Percentiles rank a stretch among this genome's conserved stretches.
phyloP scores from a whole-genome alignment of 2,113 vertebrate genomes.

The Triplophysa dalaica region DNA sequence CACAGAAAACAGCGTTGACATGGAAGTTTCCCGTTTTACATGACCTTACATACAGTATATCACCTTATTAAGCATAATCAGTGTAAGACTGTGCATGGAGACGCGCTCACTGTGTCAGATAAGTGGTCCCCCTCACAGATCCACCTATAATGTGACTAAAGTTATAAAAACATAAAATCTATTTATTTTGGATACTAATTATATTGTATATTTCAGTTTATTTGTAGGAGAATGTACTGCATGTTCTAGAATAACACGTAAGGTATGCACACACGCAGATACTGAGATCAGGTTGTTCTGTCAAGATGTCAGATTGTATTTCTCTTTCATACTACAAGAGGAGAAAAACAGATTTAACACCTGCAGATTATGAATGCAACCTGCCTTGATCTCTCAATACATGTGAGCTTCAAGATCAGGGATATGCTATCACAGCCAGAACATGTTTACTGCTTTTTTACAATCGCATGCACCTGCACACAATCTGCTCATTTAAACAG shows the following conservation, averaged over 20 bases:
- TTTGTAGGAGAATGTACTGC: neutral
- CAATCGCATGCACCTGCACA: neutral
- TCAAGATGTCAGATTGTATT: neutral
- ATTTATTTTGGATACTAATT: neutral
- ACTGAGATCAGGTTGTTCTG: neutral
- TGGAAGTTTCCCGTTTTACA: too few relatives aligned
- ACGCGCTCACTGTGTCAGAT: too few relatives aligned
- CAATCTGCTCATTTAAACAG: slow-evolving; percentile 3
- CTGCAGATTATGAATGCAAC: slow-evolving; percentile 25
- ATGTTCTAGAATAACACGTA: slow-evolving; percentile 2
- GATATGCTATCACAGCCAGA: slow-evolving; percentile 11
- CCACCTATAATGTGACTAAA: too few relatives aligned
- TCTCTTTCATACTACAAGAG: neutral
- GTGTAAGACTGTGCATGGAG: too few relatives aligned
- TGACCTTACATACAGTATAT: too few relatives aligned
- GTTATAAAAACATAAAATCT: too few relatives aligned
- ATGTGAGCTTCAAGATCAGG: slow-evolving; percentile 10
- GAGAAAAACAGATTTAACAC: neutral
- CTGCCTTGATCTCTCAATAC: slow-evolving; percentile 4
- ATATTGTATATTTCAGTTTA: too few relatives aligned
- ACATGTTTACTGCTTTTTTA: slow-evolving; percentile 19
- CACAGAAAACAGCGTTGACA: too few relatives aligned
- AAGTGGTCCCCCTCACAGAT: too few relatives aligned
- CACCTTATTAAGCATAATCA: too few relatives aligned
- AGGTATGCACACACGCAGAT: neutral